These are phyloP conservation scores for Leptarthrus brevirostris DNA, from an alignment of 2,888 invertebrate genomes.

Conservation along the genomic window DNA sequence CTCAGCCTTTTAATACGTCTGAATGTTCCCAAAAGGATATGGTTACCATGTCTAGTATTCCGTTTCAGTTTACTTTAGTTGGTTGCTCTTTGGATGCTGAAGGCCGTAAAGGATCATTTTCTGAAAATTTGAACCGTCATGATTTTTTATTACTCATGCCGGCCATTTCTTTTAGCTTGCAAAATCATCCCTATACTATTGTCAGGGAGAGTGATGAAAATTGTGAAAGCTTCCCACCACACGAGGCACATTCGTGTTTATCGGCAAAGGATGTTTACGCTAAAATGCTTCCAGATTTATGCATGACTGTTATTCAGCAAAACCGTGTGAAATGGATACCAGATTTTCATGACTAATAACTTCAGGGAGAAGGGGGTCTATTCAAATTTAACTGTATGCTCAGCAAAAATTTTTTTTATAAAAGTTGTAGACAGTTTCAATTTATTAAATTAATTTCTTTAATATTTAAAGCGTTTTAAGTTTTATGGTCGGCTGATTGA, in stretches of 20 bases:
- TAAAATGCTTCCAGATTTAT: conserved; percentile 12
- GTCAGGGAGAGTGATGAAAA: conserved; percentile 14
- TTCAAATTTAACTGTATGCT: too few relatives aligned
- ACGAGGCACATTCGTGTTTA: background rate
- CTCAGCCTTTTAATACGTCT: too few relatives aligned
- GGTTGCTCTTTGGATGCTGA: too few relatives aligned
- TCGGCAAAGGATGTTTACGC: conserved; percentile 18
- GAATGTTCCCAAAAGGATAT: too few relatives aligned
- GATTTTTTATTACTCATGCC: conserved; percentile 34
- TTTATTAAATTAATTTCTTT: too few relatives aligned
- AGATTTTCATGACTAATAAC: conserved; percentile 8
- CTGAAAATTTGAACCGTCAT: conserved; percentile 39
- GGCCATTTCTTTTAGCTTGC: background rate
- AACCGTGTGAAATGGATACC: background rate
- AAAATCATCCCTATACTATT: conserved; percentile 28
- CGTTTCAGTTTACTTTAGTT: too few relatives aligned
- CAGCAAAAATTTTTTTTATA: too few relatives aligned
- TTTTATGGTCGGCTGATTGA: too few relatives aligned
- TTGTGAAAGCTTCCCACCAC: background rate
- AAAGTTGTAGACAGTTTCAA: too few relatives aligned
- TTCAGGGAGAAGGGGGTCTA: background rate
- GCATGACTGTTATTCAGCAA: background rate
- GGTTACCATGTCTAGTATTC: too few relatives aligned
- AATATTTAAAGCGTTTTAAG: too few relatives aligned
- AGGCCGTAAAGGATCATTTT: conserved; percentile 21